Base-by-base conservation (phyloP, 2,888 invertebrate species). In the Pharmacophagus antenor region DNA sequence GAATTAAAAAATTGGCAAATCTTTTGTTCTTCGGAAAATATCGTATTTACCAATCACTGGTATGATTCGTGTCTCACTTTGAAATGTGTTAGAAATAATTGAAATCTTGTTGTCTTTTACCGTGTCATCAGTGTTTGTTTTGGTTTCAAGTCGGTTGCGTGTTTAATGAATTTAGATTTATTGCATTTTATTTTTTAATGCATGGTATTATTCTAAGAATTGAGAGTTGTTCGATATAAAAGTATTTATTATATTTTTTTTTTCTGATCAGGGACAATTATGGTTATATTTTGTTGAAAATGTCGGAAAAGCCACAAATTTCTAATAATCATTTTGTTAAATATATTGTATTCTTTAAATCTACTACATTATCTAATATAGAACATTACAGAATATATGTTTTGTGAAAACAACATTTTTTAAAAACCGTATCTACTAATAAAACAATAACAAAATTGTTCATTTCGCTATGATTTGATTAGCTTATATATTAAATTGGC, bases 61-160 rank as follows among this genome's bases (percentile, higher is more conserved):
- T 6, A 31, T 12, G 31, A n/a, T 12, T 2, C 12, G 5, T 42
- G 0, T 47, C 31, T 1, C 2, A n/a, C 22, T 5, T n/a, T 23
- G 47, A 47, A 60, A 66, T 54, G 27, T 56, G 53, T 37, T 42
- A 46, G 49, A 25, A 31, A 15, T 27, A 31, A 25, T 20, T 27
- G 20, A 23, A 55, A 46, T 23, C 21, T 31, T 70, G 69, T 67
- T 67, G 72, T 71, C 73, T 80, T 81, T 78, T 78, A 81, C 82
- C 85, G 84, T 88, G 88, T 88, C 88, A 88, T 84, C 88, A 85
- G 75, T 88, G 88, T 88, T 88, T 88, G 87, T 89, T 89, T 88
- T 88, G 87, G 80, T 88, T 84, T 82, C 76, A 75, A 41, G 52
- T 55, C 47, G 51, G 37, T 15, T 37, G 22, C 44, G 41, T 56